Percentiles rank a stretch among this genome's conserved stretches.
Evolutionary conservation across 2,888 invertebrate genomes (phyloP).

Genomic region (Andrena fulva): DNA sequence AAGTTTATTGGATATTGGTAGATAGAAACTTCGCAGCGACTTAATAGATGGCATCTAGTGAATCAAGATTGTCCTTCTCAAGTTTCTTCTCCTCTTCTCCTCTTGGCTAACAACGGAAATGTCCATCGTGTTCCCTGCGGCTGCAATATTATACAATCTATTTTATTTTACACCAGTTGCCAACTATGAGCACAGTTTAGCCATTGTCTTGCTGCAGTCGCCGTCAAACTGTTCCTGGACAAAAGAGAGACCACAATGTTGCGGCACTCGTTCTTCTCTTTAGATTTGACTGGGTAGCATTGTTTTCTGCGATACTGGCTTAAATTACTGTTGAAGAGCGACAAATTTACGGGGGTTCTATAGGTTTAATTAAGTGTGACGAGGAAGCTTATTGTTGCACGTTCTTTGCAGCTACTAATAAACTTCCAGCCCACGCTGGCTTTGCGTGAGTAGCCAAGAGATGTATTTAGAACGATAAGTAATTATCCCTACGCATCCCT

Average conservation of each 20-base stretch:
- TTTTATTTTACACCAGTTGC: slow-evolving; percentile 3
- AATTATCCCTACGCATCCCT: not conserved
- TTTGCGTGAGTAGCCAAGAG: slow-evolving; percentile 4
- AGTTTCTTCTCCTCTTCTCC: no score
- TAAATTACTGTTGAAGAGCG: slow-evolving; percentile 12
- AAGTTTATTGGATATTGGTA: not conserved
- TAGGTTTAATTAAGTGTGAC: slow-evolving; percentile 32
- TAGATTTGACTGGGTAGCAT: not conserved
- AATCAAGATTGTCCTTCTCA: not conserved
- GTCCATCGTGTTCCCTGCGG: not conserved
- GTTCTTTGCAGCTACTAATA: not conserved
- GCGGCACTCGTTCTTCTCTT: not conserved
- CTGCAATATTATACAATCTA: not conserved
- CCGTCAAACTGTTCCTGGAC: slow-evolving; percentile 4
- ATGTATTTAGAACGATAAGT: not conserved
- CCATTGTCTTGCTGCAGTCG: slow-evolving; percentile 14
- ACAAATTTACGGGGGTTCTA: slow-evolving; percentile 18
- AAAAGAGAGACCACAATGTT: slow-evolving; percentile 18
- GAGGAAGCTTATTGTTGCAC: not conserved
- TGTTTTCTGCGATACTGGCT: slow-evolving; percentile 4
- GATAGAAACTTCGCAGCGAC: not conserved
- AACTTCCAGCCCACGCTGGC: not conserved
- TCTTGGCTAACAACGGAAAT: not conserved
- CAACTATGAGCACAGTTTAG: not conserved
- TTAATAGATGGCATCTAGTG: not conserved